phyloP scores from a whole-genome alignment of 2,113 vertebrate species.

The Urocolius indicus region DNA sequence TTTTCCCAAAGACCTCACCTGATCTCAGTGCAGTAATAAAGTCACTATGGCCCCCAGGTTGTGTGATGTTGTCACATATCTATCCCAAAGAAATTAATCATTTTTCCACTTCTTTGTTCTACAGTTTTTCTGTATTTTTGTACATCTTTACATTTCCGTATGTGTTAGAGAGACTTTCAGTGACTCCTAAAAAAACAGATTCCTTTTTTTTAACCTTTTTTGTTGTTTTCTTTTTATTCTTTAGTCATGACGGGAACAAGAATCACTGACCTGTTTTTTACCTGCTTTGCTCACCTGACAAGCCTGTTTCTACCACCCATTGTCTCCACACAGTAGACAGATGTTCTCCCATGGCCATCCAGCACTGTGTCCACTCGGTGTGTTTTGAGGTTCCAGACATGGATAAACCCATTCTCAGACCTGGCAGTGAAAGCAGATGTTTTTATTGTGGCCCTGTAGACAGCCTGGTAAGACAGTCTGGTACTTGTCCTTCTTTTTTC shows the following conservation, averaged over 20 bases:
- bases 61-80: not conserved
- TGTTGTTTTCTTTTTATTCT: not conserved
- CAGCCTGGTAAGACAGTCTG: not conserved
- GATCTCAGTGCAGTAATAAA: not conserved
- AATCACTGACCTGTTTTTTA: not conserved
- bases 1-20: not conserved
- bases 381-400: conserved; percentile 91
- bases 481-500: not conserved
- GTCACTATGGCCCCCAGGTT: not conserved
- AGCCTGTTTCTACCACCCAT: conserved; percentile 74
- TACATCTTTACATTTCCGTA: not conserved
- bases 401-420: conserved; percentile 85
- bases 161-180: not conserved
- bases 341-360: conserved; percentile 85
- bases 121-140: not conserved
- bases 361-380: conserved; percentile 77
- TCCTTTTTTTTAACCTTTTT: not conserved
- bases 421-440: conserved; percentile 68
- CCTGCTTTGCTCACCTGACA: conserved; percentile 82
- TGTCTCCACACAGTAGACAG: conserved; percentile 84
- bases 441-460: not conserved
- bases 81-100: not conserved
- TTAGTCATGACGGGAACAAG: not conserved
- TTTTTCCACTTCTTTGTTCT: not conserved
- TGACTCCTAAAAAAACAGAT: not conserved